Conservation (phyloP, 2,113 vertebrate species). For the Thomomys bottae region DNA sequence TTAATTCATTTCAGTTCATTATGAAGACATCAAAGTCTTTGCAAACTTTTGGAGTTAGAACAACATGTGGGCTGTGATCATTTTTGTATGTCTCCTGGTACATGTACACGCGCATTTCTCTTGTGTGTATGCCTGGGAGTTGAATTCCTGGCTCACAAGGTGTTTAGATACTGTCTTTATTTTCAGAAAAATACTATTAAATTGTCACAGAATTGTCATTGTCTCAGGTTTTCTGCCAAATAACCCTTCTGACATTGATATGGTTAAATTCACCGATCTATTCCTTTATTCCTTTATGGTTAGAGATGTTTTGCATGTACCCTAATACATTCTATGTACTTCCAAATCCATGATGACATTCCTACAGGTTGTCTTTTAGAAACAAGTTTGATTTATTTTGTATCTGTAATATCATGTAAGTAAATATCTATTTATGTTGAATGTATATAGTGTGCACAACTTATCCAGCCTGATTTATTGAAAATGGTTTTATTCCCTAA, state of each 20-base stretch:
- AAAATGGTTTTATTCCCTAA: neutral
- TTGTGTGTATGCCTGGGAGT: too few species aligned
- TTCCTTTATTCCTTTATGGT: neutral
- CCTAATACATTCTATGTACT: neutral
- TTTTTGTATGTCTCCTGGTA: neutral
- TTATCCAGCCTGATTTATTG: neutral
- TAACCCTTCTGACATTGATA: neutral
- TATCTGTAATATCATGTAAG: neutral
- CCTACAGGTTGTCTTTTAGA: neutral
- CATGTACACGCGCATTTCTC: neutral
- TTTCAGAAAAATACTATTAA: neutral
- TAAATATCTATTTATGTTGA: neutral
- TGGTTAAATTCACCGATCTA: neutral
- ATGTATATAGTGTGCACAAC: neutral
- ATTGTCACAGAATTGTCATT: neutral
- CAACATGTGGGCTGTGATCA: neutral
- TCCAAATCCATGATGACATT: neutral
- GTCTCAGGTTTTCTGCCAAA: neutral
- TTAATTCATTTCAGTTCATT: neutral
- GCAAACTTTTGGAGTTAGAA: neutral
- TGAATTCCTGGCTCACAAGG: neutral
- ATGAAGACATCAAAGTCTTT: neutral
- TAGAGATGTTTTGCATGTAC: neutral
- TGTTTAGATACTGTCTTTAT: neutral
- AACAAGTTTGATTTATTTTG: neutral